Conservation (phyloP, 2,888 invertebrate species). For the Drosophila rubida region DNA sequence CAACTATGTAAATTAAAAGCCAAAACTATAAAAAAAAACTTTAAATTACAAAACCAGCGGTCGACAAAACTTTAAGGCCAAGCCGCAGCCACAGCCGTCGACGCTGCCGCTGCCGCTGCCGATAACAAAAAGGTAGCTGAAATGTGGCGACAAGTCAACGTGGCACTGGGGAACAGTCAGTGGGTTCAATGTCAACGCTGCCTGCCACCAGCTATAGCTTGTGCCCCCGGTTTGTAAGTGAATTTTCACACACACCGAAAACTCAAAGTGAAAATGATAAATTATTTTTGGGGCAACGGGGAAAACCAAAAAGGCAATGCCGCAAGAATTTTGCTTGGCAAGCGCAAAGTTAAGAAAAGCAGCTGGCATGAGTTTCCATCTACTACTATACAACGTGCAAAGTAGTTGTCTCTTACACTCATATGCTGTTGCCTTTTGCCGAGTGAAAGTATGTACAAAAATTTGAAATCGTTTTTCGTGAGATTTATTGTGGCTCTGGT, state of each 20-base stretch:
- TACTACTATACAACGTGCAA: too few relatives aligned
- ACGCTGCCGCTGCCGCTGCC: constrained; percentile 3
- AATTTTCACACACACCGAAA: constrained; percentile 47
- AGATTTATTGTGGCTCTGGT: constrained; percentile 84
- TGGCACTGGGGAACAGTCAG: constrained; percentile 17
- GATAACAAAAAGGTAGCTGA: constrained; percentile 61
- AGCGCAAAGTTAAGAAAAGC: constrained; percentile 73
- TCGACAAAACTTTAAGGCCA: constrained; percentile 68
- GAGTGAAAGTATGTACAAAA: constrained; percentile 64
- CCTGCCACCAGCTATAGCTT: constrained; percentile 10
- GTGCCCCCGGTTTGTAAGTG: too few relatives aligned
- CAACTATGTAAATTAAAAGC: constrained; percentile 68
- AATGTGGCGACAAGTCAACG: constrained; percentile 57
- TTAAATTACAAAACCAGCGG: constrained; percentile 57
- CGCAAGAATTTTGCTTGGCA: constrained; percentile 71
- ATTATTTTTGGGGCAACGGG: constrained; percentile 60
- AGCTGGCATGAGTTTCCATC: constrained; percentile 30
- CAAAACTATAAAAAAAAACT: constrained; percentile 63
- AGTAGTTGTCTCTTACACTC: not conserved
- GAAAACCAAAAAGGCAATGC: constrained; percentile 61
- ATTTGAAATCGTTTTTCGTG: constrained; percentile 83
- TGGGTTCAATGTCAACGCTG: constrained; percentile 24
- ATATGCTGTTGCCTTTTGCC: constrained; percentile 32
- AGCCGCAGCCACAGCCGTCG: constrained; percentile 1
- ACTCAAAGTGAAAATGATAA: constrained; percentile 72